These are phyloP conservation scores for Platysternon megacephalum DNA, from an alignment of 2,113 vertebrate genomes.

Conservation along the genomic window DNA sequence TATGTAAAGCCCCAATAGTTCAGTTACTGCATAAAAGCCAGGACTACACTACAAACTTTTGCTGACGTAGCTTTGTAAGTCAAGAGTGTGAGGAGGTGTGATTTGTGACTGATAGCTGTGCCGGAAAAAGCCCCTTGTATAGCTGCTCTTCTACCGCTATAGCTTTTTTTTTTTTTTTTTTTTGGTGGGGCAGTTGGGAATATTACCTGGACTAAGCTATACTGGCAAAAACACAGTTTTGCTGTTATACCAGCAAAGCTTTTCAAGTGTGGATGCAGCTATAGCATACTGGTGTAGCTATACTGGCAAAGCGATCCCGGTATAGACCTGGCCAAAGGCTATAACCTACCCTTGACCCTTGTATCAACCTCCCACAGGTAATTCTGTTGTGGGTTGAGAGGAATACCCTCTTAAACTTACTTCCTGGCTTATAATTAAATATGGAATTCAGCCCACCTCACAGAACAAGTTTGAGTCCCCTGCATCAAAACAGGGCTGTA, in stretches of 20 bases:
- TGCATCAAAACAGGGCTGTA: neutral
- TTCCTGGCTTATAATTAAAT: constrained; percentile 19
- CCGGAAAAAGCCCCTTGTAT: neutral
- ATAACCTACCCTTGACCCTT: constrained; percentile 39
- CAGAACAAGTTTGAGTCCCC: neutral
- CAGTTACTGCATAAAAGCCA: neutral
- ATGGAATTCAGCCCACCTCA: constrained; percentile 25
- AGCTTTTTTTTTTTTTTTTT: neutral
- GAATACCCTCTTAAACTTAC: constrained; percentile 40
- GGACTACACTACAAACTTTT: neutral
- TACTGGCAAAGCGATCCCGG: neutral
- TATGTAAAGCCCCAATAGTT: neutral
- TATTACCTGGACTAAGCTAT: neutral
- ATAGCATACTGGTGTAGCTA: neutral
- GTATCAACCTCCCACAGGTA: constrained; percentile 44
- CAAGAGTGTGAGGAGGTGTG: neutral
- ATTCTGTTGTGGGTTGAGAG: constrained; percentile 11
- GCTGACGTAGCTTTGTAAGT: neutral
- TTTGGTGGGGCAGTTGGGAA: neutral
- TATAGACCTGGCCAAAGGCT: constrained; percentile 4
- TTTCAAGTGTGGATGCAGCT: neutral
- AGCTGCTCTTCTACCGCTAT: too few relatives aligned
- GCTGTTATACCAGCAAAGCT: neutral
- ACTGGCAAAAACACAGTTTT: neutral
- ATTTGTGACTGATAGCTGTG: neutral